Evolutionary conservation across 2,113 vertebrate genomes (phyloP), one percentile per base, ranked within the genome.

Genomic region (Poeciliopsis prolifica): DNA sequence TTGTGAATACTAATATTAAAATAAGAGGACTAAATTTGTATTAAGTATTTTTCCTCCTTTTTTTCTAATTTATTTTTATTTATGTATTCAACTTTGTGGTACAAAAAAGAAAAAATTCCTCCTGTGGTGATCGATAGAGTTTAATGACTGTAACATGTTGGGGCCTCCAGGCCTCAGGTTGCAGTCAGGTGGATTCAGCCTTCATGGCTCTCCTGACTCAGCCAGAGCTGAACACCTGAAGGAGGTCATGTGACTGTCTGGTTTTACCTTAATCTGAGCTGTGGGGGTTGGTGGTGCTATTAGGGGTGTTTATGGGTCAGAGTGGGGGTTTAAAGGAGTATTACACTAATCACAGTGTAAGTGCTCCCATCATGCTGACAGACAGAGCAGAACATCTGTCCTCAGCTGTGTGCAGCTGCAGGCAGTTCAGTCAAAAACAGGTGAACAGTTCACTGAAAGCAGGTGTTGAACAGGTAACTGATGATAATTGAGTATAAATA

Each of bases 311-410:
- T 58, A 58, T 58, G 22, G 51, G 51, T 58, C 51, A 58, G 24
- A 58, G 51, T 58, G 51, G 78, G 72, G 78, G 3, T 28, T 78
- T 72, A 69, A 65, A 42, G 33, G 68, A 81, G 72, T 67, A 66
- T 83, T 83, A 83, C 81, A 86, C 72, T 73, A 75, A 86, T 83
- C 81, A 75, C 72, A 42, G 78, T 83, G 31, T 83, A 42, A 75
- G 29, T 66, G 64, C 76, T 70, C 66, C 70, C 77, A 71, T 77
- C 78, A 79, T 51, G 76, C 51, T 79, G 66, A 85, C 14, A 58
- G 51, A 58, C 40, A 24, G 28, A 12, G 31, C 28, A 14, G 2
- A 65, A 85, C 69, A 85, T 82, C 72, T 82, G 65, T 35, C 64
- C 65, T 61, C 26, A 31, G 33, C 42, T 42, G 65, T 31, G 26